Evolutionary conservation across 1,140 invertebrate species (phyloP).

Genomic region (Zaprionus kolodkinae): DNA sequence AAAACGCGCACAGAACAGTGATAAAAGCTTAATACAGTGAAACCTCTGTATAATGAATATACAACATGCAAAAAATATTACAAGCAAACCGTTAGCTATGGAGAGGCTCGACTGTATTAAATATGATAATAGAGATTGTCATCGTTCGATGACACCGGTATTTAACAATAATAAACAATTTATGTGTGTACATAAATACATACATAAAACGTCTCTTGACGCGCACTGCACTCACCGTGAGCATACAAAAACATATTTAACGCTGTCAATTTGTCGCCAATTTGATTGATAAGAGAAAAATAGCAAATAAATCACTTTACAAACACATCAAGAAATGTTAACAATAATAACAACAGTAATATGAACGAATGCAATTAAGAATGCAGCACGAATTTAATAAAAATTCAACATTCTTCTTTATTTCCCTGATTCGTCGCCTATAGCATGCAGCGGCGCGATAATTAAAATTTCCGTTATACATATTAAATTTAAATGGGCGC

Average conservation of each 20-base stretch:
- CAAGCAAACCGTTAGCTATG: not conserved
- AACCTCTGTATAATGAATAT: not conserved
- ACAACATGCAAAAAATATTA: not conserved
- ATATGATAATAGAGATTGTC: slow-evolving; percentile 31
- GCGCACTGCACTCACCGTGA: slow-evolving; percentile 22
- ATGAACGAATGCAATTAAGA: slow-evolving; percentile 36
- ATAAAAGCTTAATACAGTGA: not conserved
- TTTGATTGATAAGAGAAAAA: slow-evolving; percentile 45
- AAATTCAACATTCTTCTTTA: slow-evolving; percentile 16
- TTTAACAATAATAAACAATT: slow-evolving; percentile 36
- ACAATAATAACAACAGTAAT: slow-evolving; percentile 14
- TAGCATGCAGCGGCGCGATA: slow-evolving; percentile 25
- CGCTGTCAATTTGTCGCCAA: slow-evolving; percentile 67
- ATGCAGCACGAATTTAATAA: slow-evolving; percentile 23
- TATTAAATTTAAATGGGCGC: slow-evolving; percentile 46
- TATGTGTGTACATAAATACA: not conserved
- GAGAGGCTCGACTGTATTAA: not conserved
- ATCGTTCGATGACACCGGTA: slow-evolving; percentile 15
- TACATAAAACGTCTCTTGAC: slow-evolving; percentile 3
- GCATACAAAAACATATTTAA: slow-evolving; percentile 11
- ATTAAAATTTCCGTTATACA: slow-evolving; percentile 75
- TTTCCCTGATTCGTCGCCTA: slow-evolving; percentile 11
- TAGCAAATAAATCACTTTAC: slow-evolving; percentile 2
- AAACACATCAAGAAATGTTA: slow-evolving; percentile 11
- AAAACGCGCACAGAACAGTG: not conserved